A percentile compares a stretch with the other conserved stretches of the same genome.
phyloP scores from a whole-genome alignment of 2,113 vertebrate genomes.

The Addax nasomaculatus region DNA sequence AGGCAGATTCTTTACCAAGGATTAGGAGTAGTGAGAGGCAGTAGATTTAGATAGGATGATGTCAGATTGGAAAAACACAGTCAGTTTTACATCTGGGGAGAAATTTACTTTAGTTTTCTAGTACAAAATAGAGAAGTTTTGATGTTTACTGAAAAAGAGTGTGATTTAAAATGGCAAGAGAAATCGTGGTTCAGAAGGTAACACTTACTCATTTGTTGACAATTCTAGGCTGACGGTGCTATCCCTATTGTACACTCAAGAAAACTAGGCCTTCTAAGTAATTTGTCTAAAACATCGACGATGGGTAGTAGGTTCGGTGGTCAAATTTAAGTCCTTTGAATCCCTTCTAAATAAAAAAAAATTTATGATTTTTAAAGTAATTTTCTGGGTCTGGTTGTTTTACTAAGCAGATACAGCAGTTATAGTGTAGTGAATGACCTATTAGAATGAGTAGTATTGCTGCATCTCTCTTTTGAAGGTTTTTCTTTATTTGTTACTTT shows the following conservation, averaged over 20 bases:
- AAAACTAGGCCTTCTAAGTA: neutral
- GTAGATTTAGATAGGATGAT: constrained; percentile 3
- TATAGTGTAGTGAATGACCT: neutral
- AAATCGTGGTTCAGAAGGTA: neutral
- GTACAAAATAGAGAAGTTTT: neutral
- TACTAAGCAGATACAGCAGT: neutral
- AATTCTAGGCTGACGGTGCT: neutral
- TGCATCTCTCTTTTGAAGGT: neutral
- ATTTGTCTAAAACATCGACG: neutral
- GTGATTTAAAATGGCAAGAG: neutral
- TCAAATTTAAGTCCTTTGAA: neutral
- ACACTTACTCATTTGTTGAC: neutral
- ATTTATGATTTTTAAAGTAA: neutral
- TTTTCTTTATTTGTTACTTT: neutral
- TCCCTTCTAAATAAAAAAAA: neutral
- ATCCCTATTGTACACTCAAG: neutral
- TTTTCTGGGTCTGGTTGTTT: neutral
- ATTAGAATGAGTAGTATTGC: neutral
- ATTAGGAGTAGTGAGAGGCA: neutral
- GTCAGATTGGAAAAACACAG: neutral
- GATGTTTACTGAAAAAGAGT: neutral
- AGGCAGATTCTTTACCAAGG: neutral
- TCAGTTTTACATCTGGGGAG: neutral
- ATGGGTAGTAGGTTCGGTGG: neutral
- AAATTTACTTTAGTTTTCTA: constrained; percentile 9